Evolutionary conservation across 2,797 vertebrate genomes (phyloP), one percentile per base, ranked within the genome.

Genomic region (Mus spretus): DNA sequence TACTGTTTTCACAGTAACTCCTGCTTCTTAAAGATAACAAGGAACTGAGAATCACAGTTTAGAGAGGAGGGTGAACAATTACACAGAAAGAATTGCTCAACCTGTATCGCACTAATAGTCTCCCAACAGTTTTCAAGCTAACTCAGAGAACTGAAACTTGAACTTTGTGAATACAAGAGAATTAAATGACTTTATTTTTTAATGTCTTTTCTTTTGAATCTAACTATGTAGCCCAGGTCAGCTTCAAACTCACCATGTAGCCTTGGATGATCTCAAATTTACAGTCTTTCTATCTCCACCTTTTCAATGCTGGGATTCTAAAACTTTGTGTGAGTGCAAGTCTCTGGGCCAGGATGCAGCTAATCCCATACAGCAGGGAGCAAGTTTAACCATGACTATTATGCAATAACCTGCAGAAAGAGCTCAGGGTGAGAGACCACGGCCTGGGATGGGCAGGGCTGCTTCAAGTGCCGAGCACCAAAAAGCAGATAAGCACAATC

Each of bases 131-230:
- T 95, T 96, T 95, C 80, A 97, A 93, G 61, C 74, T 83, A 79
- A 84, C 90, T 28, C 53, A 96, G 83, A 98, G 89, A 96, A 97
- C 96, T 91, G 97, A 97, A 97, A 95, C 92, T 53, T n/a, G 8
- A 92, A 86, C 12, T 67, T 89, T 20, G 53, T 80, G 40, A 96
- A 26, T 50, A 74, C 26, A 17, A 94, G 40, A 89, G 75, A 91
- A 79, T 95, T 87, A 92, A 94, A 86, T 63, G 79, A 55, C 79
- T 89, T 91, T 44, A 84, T 11, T 61, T 57, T 57, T 65, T 50
- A 63, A n/a, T 61, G 10, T 31, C 15, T 63, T 65, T 90, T 37
- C 9, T 65, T 90, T 90, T 50, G 31, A 50, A n/a, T 79, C 34
- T 77, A 20, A 84, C 59, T 28, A 84, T 44, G 24, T 83, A 61